Conservation (phyloP, 2,888 invertebrate species). For the Spatulosminthurus flaviceps region DNA sequence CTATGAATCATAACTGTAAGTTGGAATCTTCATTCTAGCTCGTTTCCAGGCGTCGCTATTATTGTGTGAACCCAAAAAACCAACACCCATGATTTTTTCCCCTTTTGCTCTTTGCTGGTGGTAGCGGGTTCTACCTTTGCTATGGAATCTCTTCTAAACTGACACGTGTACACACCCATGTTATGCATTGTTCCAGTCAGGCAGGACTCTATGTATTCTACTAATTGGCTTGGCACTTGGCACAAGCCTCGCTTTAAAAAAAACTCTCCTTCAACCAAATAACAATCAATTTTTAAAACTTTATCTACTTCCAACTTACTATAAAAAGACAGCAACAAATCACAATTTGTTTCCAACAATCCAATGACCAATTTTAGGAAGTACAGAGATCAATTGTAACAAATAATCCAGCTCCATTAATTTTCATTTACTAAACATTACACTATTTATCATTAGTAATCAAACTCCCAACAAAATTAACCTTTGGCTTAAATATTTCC, state of each 20-base stretch:
- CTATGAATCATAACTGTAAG: conserved; percentile 1
- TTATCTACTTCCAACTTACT: no score
- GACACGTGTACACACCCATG: conserved; percentile 36
- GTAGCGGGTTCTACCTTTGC: neutral
- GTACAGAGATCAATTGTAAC: neutral
- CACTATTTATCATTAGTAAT: no score
- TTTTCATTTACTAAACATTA: no score
- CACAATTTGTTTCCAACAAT: neutral
- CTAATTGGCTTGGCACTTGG: conserved; percentile 18
- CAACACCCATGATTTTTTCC: neutral
- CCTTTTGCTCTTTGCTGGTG: neutral
- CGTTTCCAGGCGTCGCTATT: neutral
- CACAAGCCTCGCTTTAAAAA: conserved; percentile 9
- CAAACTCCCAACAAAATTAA: no score
- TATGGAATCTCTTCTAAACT: conserved; percentile 11
- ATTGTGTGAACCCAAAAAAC: neutral
- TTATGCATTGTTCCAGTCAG: conserved; percentile 23
- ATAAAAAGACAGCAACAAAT: neutral
- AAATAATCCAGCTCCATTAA: neutral
- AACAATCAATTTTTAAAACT: neutral
- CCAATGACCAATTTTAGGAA: neutral
- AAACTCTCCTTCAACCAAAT: neutral
- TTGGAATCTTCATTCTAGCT: conserved; percentile 2
- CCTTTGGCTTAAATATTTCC: no score
- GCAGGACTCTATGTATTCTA: neutral